Conservation (phyloP, 2,797 vertebrate species). For the Poecilia picta region DNA sequence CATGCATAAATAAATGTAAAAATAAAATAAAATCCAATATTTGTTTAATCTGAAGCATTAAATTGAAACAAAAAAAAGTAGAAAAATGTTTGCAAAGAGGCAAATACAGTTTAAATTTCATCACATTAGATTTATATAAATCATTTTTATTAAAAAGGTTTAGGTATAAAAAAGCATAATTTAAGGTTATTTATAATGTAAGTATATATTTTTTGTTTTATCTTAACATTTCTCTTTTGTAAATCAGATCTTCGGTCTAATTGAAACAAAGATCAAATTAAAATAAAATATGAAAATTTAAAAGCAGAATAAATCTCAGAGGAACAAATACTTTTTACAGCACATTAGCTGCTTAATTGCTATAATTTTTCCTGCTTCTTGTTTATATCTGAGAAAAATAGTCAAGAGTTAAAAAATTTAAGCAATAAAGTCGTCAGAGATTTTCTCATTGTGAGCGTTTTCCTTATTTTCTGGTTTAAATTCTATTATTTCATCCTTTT, state of each 20-base stretch:
- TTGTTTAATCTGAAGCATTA: neutral
- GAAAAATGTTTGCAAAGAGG: neutral
- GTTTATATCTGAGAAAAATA: neutral
- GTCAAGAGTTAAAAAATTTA: neutral
- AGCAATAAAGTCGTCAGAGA: neutral
- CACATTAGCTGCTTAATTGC: neutral
- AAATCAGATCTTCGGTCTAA: no score
- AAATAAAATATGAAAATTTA: neutral
- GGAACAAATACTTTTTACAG: neutral
- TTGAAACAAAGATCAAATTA: no score
- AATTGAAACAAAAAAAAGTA: neutral
- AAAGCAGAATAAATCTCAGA: neutral
- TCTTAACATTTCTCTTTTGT: no score
- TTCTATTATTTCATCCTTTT: constrained; percentile 10
- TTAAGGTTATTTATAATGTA: no score
- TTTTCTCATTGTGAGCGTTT: constrained; percentile 9
- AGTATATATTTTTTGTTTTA: no score
- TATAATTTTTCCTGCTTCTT: neutral
- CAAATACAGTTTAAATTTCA: neutral
- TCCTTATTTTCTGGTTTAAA: neutral
- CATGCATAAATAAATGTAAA: no score
- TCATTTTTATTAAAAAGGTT: no score
- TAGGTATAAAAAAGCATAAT: no score
- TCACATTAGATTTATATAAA: no score
- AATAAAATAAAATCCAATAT: no score